Percentiles rank a stretch among this genome's conserved stretches.
phyloP scores from a whole-genome alignment of 2,113 vertebrate genomes.

The Prunella fulvescens region DNA sequence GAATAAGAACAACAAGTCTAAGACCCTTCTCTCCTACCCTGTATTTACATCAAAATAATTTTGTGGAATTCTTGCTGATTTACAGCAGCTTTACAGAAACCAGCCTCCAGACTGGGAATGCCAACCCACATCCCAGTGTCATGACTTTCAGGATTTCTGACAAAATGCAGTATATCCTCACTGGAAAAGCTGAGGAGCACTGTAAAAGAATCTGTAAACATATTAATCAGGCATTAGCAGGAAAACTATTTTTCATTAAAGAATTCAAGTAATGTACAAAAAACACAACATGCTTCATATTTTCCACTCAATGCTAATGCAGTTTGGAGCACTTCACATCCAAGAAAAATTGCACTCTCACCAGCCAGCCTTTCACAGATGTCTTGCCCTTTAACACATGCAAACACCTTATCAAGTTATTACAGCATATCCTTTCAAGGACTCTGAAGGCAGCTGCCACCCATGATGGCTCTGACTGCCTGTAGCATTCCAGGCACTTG shows the following conservation, averaged over 20 bases:
- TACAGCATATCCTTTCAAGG: conserved; percentile 56
- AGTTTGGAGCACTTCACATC: neutral
- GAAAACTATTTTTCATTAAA: neutral
- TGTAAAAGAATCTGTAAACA: neutral
- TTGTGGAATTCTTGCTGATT: neutral
- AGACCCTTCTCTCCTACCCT: neutral
- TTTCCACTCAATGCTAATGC: neutral
- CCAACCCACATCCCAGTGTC: neutral
- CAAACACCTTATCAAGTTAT: conserved; percentile 54
- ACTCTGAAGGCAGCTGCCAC: conserved; percentile 65
- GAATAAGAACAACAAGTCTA: neutral
- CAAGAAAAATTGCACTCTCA: conserved; percentile 13
- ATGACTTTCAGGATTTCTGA: neutral
- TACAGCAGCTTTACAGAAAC: neutral
- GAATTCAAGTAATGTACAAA: neutral
- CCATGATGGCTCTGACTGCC: conserved; percentile 37
- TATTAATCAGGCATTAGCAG: neutral
- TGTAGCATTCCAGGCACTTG: conserved; percentile 46
- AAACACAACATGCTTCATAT: neutral
- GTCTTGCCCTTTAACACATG: conserved; percentile 27
- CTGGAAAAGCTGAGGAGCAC: neutral
- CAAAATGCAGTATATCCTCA: neutral
- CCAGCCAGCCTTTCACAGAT: neutral
- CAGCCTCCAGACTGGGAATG: neutral
- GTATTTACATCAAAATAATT: neutral